phyloP scores from a whole-genome alignment of 1,140 invertebrate genomes.

The Pseudoatta argentina region DNA sequence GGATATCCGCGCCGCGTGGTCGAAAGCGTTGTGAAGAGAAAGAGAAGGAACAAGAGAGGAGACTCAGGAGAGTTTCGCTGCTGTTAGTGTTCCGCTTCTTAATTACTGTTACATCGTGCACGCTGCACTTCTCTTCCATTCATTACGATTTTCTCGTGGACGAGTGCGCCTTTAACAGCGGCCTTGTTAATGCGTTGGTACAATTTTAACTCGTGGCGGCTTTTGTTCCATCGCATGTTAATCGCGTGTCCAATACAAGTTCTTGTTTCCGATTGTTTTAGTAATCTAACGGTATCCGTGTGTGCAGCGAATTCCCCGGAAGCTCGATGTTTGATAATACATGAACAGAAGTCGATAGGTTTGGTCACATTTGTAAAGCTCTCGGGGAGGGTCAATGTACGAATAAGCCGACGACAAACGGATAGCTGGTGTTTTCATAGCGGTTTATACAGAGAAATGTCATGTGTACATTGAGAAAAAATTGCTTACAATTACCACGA shows the following conservation, averaged over 20 bases:
- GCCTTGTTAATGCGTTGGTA: conserved; percentile 30
- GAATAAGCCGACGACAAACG: conserved; percentile 9
- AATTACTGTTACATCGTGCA: conserved; percentile 41
- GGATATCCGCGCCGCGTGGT: conserved; percentile 56
- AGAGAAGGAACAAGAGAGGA: conserved; percentile 31
- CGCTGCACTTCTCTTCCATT: conserved; percentile 27
- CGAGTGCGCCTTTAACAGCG: conserved; percentile 19
- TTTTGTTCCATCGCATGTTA: background rate
- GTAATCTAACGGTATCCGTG: conserved; percentile 18
- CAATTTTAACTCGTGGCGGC: conserved; percentile 13
- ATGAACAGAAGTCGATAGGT: conserved; percentile 20
- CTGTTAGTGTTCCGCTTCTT: conserved; percentile 40
- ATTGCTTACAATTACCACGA: too few relatives aligned
- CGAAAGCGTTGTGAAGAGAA: conserved; percentile 9
- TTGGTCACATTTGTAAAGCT: background rate
- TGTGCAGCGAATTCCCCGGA: conserved; percentile 19
- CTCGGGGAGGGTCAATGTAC: background rate
- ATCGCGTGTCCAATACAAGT: background rate
- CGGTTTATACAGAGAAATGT: background rate
- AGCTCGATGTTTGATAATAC: conserved; percentile 1
- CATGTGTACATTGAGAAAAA: background rate
- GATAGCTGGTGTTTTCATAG: background rate
- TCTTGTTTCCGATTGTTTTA: background rate
- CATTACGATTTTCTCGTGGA: conserved; percentile 36
- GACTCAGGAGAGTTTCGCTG: background rate